Base-by-base conservation (phyloP, 2,797 vertebrate species). In the Chelon labrosus region DNA sequence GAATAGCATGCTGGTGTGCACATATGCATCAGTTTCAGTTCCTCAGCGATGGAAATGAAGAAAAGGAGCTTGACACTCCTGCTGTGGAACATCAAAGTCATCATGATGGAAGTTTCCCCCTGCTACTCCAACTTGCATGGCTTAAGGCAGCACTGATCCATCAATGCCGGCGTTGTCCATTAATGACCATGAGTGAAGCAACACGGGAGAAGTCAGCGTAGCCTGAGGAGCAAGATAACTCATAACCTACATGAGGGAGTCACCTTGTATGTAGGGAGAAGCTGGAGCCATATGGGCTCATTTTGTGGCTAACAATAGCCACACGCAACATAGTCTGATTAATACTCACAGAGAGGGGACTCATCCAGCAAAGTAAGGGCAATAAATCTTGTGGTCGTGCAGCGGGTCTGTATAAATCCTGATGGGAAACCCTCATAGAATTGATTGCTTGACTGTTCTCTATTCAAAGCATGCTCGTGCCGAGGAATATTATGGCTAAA, bases 311-410 rank as follows among this genome's bases (percentile, higher is more conserved):
- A 90, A 91, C 87, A 77, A 85, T 88, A 86, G 80, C 63, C 57
- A 52, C 50, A 59, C 73, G 46, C 62, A 52, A 63, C 62, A 35
- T 38, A 25, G 31, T 51, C 78, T 91, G 88, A 94, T 94, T 89
- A 82, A 93, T 91, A 74, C 63, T 63, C 58, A 50, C 57, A 68
- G 73, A 80, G 73, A 82, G 51, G 65, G 76, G 58, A 79, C 79
- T 88, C 80, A 90, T 91, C 79, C 82, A 73, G 51, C 67, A 76
- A 79, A 92, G 83, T 83, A 85, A 68, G 59, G 14, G 49, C 67
- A 50, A 77, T 93, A 90, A 88, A 94, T 93, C 86, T 85, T 59
- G 3, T 20, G 31, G 51, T 69, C 75, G 52, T 75, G 69, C 55
- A 56, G 58, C 75, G 51, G 13, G 61, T 63, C 47, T 67, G 11